Percentiles rank a stretch among this genome's conserved stretches.
These are phyloP conservation scores for Chloroceryle aenea DNA, from an alignment of 2,113 vertebrate species.

Conservation along the genomic window DNA sequence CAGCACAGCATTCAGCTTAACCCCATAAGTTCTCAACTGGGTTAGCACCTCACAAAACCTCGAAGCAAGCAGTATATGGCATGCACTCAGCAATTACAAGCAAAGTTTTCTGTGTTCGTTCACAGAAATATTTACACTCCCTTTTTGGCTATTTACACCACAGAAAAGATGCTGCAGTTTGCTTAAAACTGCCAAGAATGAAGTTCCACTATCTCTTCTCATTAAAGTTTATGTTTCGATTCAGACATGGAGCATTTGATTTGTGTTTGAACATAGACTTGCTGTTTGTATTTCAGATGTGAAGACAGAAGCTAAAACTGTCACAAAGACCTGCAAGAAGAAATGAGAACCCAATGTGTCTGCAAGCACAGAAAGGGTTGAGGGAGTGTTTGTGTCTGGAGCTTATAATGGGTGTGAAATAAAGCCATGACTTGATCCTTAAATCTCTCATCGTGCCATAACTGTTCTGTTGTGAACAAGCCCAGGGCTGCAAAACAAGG, in stretches of 20 bases:
- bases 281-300: background rate
- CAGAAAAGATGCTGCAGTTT: background rate
- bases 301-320: background rate
- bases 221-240: background rate
- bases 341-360: background rate
- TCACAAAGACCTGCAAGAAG: background rate
- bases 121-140: background rate
- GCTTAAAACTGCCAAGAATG: background rate
- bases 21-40: accelerated
- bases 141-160: background rate
- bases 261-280: background rate
- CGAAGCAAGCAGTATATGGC: background rate
- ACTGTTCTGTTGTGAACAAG: background rate
- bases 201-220: background rate
- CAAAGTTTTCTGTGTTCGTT: background rate
- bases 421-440: background rate
- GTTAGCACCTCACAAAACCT: background rate
- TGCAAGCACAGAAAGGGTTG: background rate
- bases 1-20: accelerated
- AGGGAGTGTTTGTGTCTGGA: background rate
- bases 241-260: background rate
- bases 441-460: background rate
- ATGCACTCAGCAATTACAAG: background rate
- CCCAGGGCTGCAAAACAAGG: background rate
- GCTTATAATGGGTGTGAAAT: background rate